Evolutionary conservation across 2,797 vertebrate species (phyloP).

Genomic region (Enteromius anoplus): DNA sequence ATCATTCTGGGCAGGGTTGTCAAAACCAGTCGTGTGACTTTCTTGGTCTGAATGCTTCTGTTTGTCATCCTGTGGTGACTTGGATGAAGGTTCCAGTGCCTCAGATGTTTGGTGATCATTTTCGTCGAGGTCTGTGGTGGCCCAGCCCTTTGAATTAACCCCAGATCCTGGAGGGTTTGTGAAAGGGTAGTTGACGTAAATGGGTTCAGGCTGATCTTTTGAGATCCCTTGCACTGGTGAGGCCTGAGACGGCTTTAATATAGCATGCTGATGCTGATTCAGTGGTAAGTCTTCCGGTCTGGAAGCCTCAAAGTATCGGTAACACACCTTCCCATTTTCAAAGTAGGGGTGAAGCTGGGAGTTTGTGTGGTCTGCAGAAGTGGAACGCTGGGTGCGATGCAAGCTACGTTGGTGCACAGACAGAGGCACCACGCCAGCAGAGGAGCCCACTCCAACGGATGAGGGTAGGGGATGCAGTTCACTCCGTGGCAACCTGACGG

Average conservation of each 20-base stretch:
- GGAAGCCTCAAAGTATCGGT: constrained; percentile 63
- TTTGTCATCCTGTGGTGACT: constrained; percentile 39
- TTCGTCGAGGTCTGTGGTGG: constrained; percentile 65
- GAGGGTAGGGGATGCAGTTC: constrained; percentile 62
- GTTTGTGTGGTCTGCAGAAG: constrained; percentile 55
- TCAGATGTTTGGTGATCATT: constrained; percentile 51
- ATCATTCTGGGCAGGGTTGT: constrained; percentile 42
- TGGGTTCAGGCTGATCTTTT: constrained; percentile 70
- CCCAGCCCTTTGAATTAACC: constrained; percentile 59
- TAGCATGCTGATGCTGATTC: constrained; percentile 35
- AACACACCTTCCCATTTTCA: constrained; percentile 71
- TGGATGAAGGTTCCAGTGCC: constrained; percentile 42
- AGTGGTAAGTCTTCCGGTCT: constrained; percentile 53
- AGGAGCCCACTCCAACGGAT: constrained; percentile 32
- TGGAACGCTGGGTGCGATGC: constrained; percentile 61
- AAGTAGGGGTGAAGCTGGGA: constrained; percentile 71
- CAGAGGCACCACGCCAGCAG: constrained; percentile 51
- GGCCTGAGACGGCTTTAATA: constrained; percentile 34
- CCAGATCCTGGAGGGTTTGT: constrained; percentile 40
- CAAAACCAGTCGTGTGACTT: constrained; percentile 42
- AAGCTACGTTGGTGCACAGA: constrained; percentile 66
- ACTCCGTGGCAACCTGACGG: constrained; percentile 57
- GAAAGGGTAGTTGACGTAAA: constrained; percentile 79
- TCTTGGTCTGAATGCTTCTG: constrained; percentile 47
- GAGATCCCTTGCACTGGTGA: constrained; percentile 43